These are phyloP conservation scores for Anarrhichthys ocellatus DNA, from an alignment of 2,113 vertebrate species.

Conservation along the genomic window DNA sequence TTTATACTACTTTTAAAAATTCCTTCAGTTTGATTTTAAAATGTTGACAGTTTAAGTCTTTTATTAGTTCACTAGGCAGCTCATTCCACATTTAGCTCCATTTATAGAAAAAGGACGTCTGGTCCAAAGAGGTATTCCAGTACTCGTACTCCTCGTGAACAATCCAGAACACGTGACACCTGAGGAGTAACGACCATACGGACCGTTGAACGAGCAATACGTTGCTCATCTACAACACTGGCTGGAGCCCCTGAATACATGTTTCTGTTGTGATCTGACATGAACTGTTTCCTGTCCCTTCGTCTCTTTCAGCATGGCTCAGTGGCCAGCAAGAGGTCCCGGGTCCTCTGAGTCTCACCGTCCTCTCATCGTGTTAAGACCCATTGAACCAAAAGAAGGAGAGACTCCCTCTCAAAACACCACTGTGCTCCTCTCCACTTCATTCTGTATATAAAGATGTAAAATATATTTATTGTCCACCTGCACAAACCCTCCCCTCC, in stretches of 20 bases:
- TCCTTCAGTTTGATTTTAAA: no score
- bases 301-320: constrained; percentile 77
- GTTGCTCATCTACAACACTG: no score
- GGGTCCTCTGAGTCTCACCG: constrained; percentile 76
- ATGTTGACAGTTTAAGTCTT: no score
- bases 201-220: no score
- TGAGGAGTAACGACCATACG: no score
- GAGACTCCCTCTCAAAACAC: constrained; percentile 14
- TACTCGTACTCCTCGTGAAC: no score
- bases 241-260: not conserved
- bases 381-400: constrained; percentile 3
- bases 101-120: no score
- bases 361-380: constrained; percentile 28
- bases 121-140: no score
- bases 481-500: constrained; percentile 32
- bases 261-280: not conserved
- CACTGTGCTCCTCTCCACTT: constrained; percentile 70
- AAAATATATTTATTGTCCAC: constrained; percentile 74
- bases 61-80: no score
- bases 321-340: constrained; percentile 84
- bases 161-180: no score
- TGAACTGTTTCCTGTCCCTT: not conserved
- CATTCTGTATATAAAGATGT: constrained; percentile 79
- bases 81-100: no score
- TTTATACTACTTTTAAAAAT: no score